Evolutionary conservation across 2,888 invertebrate genomes (phyloP), one percentile per base, ranked within the genome.

Genomic region (Drosophila atripex): DNA sequence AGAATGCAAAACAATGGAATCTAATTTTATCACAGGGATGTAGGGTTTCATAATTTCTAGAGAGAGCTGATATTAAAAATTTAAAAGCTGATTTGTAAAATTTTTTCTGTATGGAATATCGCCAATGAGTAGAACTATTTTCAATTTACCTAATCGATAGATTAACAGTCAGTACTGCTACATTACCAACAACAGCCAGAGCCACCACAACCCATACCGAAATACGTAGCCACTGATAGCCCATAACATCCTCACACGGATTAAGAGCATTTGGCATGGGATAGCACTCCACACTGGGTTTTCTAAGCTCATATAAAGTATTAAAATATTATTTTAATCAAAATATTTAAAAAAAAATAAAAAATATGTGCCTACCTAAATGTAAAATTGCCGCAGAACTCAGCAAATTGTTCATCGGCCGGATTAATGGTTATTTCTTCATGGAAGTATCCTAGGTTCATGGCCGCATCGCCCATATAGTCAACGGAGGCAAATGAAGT

Each of bases 201-300:
- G 95, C 92, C 64, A 97, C 94, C 28, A 97, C 97, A 77, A 97
- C 93, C 97, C 98, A 98, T 2, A 97, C 97, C 54, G 96, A 95
- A 75, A 94, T 93, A 58, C 96, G 93, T 2, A 96, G 92, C 94
- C 95, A 95, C 46, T 94, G 91, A 90, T 95, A 95, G 23, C 97
- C 97, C 95, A 97, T 96, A 63, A 97, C 96, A 90, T 97, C 97
- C 89, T 97, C 97, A 90, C 97, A 97, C 0, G 97, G 97, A 91
- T 97, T 97, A 53, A 97, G 92, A 0, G 95, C 96, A 90, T 97
- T 95, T 0, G 97, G 95, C 70, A 93, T 93, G 0, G 97, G 97
- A 39, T 92, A 93, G 89, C 96, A 97, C 83, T 93, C 92, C 4
- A 95, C 93, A 74, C 92, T 88, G n/a, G 90, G 91, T 71, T 93